Conservation (phyloP, 2,888 invertebrate species). For the Euclidia mi region DNA sequence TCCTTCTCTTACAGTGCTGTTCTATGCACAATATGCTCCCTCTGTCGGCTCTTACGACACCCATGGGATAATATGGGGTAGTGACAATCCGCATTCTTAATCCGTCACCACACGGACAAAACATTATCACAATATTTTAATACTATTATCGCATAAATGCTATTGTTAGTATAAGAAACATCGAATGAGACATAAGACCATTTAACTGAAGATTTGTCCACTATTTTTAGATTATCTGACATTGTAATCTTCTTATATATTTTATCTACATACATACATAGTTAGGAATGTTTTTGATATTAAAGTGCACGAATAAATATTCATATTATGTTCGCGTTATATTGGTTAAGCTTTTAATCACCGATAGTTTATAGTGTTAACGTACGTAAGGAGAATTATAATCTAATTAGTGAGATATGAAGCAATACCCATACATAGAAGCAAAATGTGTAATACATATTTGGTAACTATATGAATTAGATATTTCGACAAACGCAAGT, state of each 20-base stretch:
- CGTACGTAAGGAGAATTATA: background rate
- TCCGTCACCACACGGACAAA: no score
- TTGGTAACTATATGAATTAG: background rate
- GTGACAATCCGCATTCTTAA: no score
- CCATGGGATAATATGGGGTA: no score
- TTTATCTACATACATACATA: constrained; percentile 1
- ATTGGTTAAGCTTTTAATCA: constrained; percentile 1
- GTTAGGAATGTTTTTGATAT: constrained; percentile 4
- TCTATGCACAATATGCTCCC: no score
- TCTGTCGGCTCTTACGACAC: no score
- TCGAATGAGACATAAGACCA: constrained; percentile 15
- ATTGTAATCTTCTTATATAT: background rate
- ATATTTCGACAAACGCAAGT: background rate
- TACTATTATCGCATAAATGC: constrained; percentile 8
- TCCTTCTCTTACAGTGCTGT: no score
- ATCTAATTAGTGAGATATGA: constrained; percentile 8
- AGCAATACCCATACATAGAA: constrained; percentile 13
- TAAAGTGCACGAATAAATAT: background rate
- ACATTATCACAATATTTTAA: constrained; percentile 27
- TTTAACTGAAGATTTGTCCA: constrained; percentile 14
- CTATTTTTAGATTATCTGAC: constrained; percentile 20
- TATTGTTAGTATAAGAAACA: constrained; percentile 18
- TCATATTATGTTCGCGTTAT: background rate
- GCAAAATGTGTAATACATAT: constrained; percentile 1
- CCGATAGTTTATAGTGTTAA: background rate